Conservation (phyloP, 2,113 vertebrate genomes). For the Eulemur macaco region DNA sequence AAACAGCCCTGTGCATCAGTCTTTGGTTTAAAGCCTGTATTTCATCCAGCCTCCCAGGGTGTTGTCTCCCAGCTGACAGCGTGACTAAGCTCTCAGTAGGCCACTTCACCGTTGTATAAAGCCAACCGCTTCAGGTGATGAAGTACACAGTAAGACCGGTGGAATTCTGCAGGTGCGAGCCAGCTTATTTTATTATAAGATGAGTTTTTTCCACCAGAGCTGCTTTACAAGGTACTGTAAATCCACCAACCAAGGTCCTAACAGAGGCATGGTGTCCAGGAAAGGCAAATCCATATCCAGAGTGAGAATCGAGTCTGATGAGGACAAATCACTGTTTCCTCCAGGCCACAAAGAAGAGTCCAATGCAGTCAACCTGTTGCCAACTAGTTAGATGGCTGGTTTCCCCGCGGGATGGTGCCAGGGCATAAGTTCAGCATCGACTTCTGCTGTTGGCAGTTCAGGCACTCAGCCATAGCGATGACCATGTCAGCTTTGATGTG, state of each 20-base stretch:
- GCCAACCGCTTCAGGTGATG: background rate
- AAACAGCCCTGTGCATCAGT: background rate
- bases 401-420: background rate
- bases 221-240: background rate
- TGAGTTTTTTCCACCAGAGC: background rate
- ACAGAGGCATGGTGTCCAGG: background rate
- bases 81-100: background rate
- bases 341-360: background rate
- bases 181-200: background rate
- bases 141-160: background rate
- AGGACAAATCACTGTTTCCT: background rate
- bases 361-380: background rate
- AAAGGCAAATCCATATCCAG: background rate
- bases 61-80: background rate
- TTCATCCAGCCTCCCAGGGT: background rate
- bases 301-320: background rate
- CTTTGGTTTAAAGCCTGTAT: background rate
- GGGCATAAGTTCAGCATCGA: background rate
- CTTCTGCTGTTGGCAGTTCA: background rate
- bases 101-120: background rate
- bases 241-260: background rate
- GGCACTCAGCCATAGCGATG: background rate
- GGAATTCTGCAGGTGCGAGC: background rate
- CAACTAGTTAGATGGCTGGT: background rate
- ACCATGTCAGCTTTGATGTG: background rate